Base-by-base conservation (phyloP, 2,113 vertebrate species). In the Tyrannus savana region DNA sequence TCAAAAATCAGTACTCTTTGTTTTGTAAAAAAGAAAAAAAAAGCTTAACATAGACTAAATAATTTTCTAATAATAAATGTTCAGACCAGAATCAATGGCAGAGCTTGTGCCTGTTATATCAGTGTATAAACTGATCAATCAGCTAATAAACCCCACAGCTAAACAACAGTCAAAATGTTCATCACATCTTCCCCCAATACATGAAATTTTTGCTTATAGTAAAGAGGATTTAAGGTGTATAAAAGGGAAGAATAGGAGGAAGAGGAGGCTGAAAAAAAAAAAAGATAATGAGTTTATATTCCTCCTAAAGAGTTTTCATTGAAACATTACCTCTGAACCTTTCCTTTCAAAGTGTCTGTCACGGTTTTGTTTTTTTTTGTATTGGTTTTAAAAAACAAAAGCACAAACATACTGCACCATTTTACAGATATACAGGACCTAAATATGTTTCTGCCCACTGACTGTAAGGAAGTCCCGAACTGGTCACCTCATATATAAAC, bases 401-500 rank as follows among this genome's bases (percentile, higher is more conserved):
- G 0, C 14, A 33, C 4, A 37, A 9, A 10, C 72, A 7, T 75
- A 9, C 33, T 27, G 6, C 14, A 33, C 0, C 6, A 28, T 28
- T 84, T 81, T 68, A 19, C 64, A 4, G 18, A 47, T 16, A 13
- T 87, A 14, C 6, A n/a, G 35, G 5, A 27, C 58, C 35, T 42
- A 46, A 87, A 81, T 18, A 4, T 71, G 13, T 50, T 86, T 79
- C 44, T 66, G 9, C 46, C 22, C 17, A 9, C 2, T 74, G 59
- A 53, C 19, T 56, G 3, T 21, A 69, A 37, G 13, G 27, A 35
- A 76, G 19, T 44, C 31, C 31, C 85, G 47, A 74, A 71, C 81
- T 28, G 33, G 33, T 7, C 33, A 75, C 4, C 19, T 75, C 33
- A 12, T 59, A 66, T 10, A 30, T 17, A 89, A 67, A 50, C 33